Base-by-base conservation (phyloP, 2,888 invertebrate genomes). In the Eudasyphora cyanicolor region DNA sequence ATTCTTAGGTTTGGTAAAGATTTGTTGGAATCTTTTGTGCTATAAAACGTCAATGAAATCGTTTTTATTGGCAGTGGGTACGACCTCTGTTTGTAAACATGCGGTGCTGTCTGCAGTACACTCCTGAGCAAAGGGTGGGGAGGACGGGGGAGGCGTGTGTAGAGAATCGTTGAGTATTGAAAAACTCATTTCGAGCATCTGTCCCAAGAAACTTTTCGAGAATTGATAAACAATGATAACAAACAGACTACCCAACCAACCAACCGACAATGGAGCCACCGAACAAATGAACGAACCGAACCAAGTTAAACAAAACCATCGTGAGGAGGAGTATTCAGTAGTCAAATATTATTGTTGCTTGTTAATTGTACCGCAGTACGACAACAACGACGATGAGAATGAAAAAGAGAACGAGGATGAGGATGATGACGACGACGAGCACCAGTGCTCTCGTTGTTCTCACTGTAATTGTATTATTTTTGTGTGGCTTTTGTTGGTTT, bases 341-440 rank as follows among this genome's bases (percentile, higher is more conserved):
- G 64, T 51, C 35, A 73, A 79, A 73, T 82, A 42, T 51, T 76
- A 67, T 79, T 75, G 60, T 69, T 73, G 27, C 42, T 32, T 51
- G 60, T 76, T 79, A 82, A 79, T 82, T 79, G 45, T 76, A 57
- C 62, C 60, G 76, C 79, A 79, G 21, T 74, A 49, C 51, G 32
- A 64, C 45, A 60, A 35, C 12, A 14, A 19, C 19, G 3, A 8
- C n/a, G n/a, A n/a, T n/a, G n/a, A n/a, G n/a, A n/a, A n/a, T n/a
- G n/a, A n/a, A n/a, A n/a, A n/a, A n/a, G n/a, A n/a, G n/a, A n/a
- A n/a, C n/a, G n/a, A n/a, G n/a, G n/a, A n/a, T n/a, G n/a, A n/a
- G n/a, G n/a, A n/a, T n/a, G n/a, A n/a, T n/a, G n/a, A n/a, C n/a
- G n/a, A 24, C 14, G 27, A 57, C 49, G 14, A 57, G 54, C 54